Base-by-base conservation (phyloP, 2,113 vertebrate genomes). In the Sinocyclocheilus anshuiensis region DNA sequence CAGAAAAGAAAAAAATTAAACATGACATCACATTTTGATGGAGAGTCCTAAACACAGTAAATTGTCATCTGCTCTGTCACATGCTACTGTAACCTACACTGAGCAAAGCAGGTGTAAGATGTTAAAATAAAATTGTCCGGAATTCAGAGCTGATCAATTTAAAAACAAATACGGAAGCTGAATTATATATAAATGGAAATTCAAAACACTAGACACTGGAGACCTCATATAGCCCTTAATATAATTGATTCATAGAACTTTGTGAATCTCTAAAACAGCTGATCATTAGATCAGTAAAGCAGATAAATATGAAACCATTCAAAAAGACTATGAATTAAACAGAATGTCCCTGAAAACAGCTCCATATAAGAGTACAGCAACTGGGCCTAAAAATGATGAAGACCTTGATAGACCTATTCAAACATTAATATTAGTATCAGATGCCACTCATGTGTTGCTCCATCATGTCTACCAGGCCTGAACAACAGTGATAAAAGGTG, bases 61-160 rank as follows among this genome's bases (percentile, higher is more conserved):
- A 77, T 50, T 24, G 74, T 11, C 74, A 50, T 77, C 74, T 74
- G 33, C 42, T 36, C 71, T 16, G 3, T n/a, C 74, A 76, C 74
- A 76, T 29, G 10, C 24, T 65, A 13, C 4, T 26, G 11, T 39
- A 72, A 18, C 69, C 13, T 6, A 39, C 16, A 0, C 42, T 48
- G 42, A 76, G 74, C 74, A 76, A n/a, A 50, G 74, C 22, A 24
- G 4, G n/a, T 50, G 50, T 48, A 42, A 48, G 42, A 48, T 76
- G 39, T 45, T 48, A 75, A 36, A 69, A 59, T 18, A 33, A 69
- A 6, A 20, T 72, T 20, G 10, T 61, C 3, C 57, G 3, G 57
- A n/a, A n/a, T 61, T 9, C 8, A 61, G 57, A n/a, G 22, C 57
- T 61, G 57, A 61, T 61, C 3, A n/a, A 61, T 61, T 22, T 22